Conservation (phyloP, 2,113 vertebrate genomes). For the Bungarus multicinctus region DNA sequence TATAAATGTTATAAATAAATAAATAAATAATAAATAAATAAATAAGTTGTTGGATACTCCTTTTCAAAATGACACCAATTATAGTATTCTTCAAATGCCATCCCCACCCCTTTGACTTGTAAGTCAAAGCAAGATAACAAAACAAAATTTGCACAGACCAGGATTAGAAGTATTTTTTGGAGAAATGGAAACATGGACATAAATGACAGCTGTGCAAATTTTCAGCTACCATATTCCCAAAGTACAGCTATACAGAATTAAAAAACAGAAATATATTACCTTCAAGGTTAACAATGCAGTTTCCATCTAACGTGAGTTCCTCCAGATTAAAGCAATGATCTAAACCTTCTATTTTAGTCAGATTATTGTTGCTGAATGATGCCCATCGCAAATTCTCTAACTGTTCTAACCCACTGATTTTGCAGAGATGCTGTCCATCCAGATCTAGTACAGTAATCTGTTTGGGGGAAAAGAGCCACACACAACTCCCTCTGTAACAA, state of each 20-base stretch:
- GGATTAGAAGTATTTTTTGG: background rate
- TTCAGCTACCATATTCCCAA: background rate
- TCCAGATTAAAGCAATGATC: constrained; percentile 76
- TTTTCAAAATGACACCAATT: background rate
- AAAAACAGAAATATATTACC: constrained; percentile 60
- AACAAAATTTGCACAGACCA: too few species aligned
- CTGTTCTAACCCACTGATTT: constrained; percentile 75
- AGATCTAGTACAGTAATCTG: constrained; percentile 84
- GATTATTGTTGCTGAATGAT: constrained; percentile 82
- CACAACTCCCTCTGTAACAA: background rate
- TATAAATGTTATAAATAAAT: too few species aligned
- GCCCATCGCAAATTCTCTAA: constrained; percentile 82
- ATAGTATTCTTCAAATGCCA: background rate
- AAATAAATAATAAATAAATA: too few species aligned
- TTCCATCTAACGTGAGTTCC: constrained; percentile 82
- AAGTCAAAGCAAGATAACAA: background rate
- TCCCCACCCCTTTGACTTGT: too few species aligned
- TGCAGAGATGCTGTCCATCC: constrained; percentile 78
- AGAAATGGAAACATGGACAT: background rate
- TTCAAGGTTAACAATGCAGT: constrained; percentile 76
- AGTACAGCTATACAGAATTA: too few species aligned
- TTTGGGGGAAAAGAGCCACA: background rate
- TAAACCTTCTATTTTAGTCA: constrained; percentile 78
- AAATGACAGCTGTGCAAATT: background rate
- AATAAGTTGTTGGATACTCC: background rate